Evolutionary conservation across 2,888 invertebrate genomes (phyloP), one percentile per base, ranked within the genome.

Genomic region (Augiades crinisus): DNA sequence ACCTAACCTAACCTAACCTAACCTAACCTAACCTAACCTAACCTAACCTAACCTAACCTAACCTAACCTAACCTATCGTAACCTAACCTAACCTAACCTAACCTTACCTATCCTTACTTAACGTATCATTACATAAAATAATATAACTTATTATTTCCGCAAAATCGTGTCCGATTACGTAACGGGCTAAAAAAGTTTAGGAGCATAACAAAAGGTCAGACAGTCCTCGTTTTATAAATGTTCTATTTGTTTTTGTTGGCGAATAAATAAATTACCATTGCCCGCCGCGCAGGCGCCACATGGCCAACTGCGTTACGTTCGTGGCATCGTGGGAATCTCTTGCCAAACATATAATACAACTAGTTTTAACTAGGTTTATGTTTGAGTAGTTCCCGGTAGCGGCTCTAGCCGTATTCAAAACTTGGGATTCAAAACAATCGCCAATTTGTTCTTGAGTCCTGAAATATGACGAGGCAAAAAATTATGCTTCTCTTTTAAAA

Each of bases 241-340:
- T 24, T 41, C 21, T 45, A 45, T 70, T 68, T 74, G 65, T 72
- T 71, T 69, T 59, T 56, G 54, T 68, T 63, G 54, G 64, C 62
- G 57, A 70, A 66, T 70, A 60, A 56, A 56, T 52, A 57, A 51
- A 59, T 54, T 45, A 44, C 47, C 49, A 53, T 31, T 31, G 22
- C 16, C 33, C 38, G 47, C 22, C 47, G 47, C 50, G 46, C 45
- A 38, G 55, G 58, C 60, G 62, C 66, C 65, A 65, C 58, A 63
- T 65, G 64, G 63, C 63, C 14, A 22, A 24, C 30, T n/a, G n/a
- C n/a, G n/a, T n/a, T n/a, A n/a, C n/a, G n/a, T n/a, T n/a, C n/a
- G n/a, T n/a, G n/a, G 37, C 14, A 22, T 41, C 78, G 77, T 77
- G 77, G 72, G 77, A 77, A 77, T 58, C 54, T 47, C 49, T 41